A percentile compares a stretch with the other conserved stretches of the same genome.
phyloP scores from a whole-genome alignment of 2,113 vertebrate species.

The Lophura nycthemera region DNA sequence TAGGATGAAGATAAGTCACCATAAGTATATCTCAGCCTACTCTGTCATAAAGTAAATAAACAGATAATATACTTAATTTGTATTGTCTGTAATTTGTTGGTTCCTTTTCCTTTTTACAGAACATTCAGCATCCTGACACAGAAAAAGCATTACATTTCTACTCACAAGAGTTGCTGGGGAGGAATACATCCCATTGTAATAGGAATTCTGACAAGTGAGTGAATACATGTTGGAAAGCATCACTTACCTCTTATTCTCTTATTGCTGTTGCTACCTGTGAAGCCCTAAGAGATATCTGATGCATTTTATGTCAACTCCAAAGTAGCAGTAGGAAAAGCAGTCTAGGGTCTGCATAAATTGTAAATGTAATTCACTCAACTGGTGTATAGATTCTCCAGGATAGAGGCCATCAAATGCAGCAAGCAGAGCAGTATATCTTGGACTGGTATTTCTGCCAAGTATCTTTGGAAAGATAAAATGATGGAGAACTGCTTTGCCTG shows the following conservation, averaged over 20 bases:
- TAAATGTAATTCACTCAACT: neutral
- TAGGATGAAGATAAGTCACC: neutral
- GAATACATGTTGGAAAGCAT: neutral
- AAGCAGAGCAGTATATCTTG: neutral
- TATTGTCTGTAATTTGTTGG: neutral
- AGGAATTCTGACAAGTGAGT: neutral
- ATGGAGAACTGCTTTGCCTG: too few relatives aligned
- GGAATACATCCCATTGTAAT: neutral
- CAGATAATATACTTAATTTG: neutral
- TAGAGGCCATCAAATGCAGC: neutral
- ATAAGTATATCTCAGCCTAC: neutral
- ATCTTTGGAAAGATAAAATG: too few relatives aligned
- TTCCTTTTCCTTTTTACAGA: neutral
- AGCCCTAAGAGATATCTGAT: neutral
- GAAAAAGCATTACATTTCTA: neutral
- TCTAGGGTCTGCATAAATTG: neutral
- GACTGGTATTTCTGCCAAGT: neutral
- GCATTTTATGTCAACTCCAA: neutral
- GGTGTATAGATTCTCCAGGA: neutral
- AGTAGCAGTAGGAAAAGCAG: neutral
- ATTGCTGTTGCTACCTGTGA: neutral
- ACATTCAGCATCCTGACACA: neutral
- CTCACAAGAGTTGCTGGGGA: neutral
- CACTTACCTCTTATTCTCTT: accelerated
- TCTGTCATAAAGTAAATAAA: neutral